A percentile compares a stretch with the other conserved stretches of the same genome.
These are phyloP conservation scores for Petrolisthes manimaculis DNA, from an alignment of 2,888 invertebrate species.

Conservation along the genomic window DNA sequence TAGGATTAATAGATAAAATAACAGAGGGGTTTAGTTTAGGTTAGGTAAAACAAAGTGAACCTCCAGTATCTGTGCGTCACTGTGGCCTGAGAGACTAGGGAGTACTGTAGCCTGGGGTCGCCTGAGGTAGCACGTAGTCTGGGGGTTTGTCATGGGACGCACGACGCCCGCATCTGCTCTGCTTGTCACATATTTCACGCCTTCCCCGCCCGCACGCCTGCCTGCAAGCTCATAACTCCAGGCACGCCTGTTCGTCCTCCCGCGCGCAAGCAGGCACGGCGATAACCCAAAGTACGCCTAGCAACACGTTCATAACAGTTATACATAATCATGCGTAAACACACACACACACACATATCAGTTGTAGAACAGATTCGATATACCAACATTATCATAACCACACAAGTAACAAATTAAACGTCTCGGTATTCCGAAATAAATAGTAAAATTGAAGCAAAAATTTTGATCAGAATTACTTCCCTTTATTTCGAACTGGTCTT, in stretches of 20 bases:
- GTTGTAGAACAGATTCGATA: neutral
- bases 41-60: too few relatives aligned
- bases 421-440: too few relatives aligned
- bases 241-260: neutral
- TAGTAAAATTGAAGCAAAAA: too few relatives aligned
- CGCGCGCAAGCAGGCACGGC: neutral
- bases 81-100: too few relatives aligned
- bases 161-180: conserved; percentile 27
- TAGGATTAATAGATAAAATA: too few relatives aligned
- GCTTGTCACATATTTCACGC: conserved; percentile 46
- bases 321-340: neutral
- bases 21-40: too few relatives aligned
- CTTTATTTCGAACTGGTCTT: too few relatives aligned
- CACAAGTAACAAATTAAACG: too few relatives aligned
- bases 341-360: neutral
- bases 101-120: neutral
- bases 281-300: neutral
- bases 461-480: too few relatives aligned
- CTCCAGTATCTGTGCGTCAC: too few relatives aligned
- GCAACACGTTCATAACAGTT: neutral
- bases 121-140: neutral
- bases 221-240: neutral
- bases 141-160: neutral
- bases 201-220: neutral
- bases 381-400: too few relatives aligned